These are phyloP conservation scores for Microtus agrestis DNA, from an alignment of 2,797 vertebrate species.

Conservation along the genomic window DNA sequence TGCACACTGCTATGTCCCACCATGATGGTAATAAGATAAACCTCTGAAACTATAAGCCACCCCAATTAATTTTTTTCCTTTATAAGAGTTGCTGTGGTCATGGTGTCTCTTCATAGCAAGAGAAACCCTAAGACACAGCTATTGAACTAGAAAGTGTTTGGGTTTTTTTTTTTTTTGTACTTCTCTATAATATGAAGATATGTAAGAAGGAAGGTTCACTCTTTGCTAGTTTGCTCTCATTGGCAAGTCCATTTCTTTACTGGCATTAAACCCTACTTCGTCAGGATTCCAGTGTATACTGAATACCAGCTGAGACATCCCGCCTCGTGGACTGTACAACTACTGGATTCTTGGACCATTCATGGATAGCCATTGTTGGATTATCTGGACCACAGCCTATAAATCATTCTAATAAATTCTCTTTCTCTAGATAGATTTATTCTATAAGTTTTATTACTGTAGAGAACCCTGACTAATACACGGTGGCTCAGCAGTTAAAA, in stretches of 20 bases:
- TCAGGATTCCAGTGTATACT: neutral
- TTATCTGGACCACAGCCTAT: neutral
- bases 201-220: neutral
- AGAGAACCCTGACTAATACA: neutral
- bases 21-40: neutral
- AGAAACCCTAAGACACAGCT: neutral
- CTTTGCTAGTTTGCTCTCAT: neutral
- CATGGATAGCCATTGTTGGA: neutral
- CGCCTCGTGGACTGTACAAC: neutral
- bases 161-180: neutral
- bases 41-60: neutral
- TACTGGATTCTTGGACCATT: neutral
- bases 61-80: neutral
- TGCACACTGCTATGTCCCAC: neutral
- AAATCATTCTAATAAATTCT: neutral
- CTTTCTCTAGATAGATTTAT: neutral
- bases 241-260: neutral
- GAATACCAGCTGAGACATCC: neutral
- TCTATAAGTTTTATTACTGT: neutral
- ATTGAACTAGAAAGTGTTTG: neutral
- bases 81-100: neutral
- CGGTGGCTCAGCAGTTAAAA: neutral
- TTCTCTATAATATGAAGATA: neutral
- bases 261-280: neutral
- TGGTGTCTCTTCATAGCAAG: neutral